Conservation (phyloP, 2,797 vertebrate species). For the Cynodonichthys magdalenae region DNA sequence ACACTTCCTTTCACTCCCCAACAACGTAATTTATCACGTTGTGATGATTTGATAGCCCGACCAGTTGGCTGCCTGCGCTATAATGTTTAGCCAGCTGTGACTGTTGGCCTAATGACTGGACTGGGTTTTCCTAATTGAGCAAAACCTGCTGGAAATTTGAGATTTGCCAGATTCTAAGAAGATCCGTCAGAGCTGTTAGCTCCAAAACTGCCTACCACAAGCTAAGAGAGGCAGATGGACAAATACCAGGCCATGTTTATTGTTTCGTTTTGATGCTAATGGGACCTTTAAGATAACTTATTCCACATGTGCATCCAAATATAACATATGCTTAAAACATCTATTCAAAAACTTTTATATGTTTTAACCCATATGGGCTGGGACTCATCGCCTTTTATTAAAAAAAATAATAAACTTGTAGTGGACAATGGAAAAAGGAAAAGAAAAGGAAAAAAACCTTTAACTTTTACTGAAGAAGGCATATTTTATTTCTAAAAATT, state of each 20-base stretch:
- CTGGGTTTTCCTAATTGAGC: constrained; percentile 65
- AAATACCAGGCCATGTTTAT: constrained; percentile 29
- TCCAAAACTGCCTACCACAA: constrained; percentile 30
- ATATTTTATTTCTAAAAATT: too few relatives aligned
- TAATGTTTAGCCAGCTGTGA: constrained; percentile 72
- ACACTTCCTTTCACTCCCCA: constrained; percentile 8
- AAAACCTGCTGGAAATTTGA: constrained; percentile 61
- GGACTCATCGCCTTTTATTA: neutral
- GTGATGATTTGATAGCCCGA: constrained; percentile 62
- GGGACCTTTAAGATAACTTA: constrained; percentile 10
- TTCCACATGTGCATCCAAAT: constrained; percentile 17
- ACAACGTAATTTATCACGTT: constrained; percentile 56
- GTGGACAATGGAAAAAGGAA: neutral
- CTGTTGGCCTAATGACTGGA: constrained; percentile 65
- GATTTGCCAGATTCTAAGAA: constrained; percentile 51
- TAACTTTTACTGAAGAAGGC: too few relatives aligned
- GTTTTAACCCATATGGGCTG: neutral
- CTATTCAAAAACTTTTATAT: neutral
- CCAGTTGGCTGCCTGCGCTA: constrained; percentile 62
- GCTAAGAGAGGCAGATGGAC: constrained; percentile 29
- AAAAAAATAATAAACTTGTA: neutral
- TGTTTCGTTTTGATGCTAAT: constrained; percentile 29
- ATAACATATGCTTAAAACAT: neutral
- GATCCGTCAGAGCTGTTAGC: constrained; percentile 46
- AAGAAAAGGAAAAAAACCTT: too few relatives aligned